Evolutionary conservation across 2,888 invertebrate species (phyloP).

Genomic region (Helleia helle): DNA sequence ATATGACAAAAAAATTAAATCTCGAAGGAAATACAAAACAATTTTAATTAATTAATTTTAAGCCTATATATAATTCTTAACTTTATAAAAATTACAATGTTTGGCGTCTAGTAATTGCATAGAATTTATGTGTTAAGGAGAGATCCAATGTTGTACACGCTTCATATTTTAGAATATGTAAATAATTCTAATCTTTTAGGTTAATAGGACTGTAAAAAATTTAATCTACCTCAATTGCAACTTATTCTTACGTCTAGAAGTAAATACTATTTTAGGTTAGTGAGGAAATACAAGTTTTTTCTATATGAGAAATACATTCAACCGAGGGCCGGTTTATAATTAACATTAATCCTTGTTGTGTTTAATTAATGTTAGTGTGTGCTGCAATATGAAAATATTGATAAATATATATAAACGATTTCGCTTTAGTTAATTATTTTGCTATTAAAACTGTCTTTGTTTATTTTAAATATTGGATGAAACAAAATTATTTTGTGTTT

Average conservation of each 20-base stretch:
- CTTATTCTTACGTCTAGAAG: slow-evolving; percentile 64
- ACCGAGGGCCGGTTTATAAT: slow-evolving; percentile 36
- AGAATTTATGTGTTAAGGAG: slow-evolving; percentile 32
- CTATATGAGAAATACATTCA: slow-evolving; percentile 46
- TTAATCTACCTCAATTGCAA: slow-evolving; percentile 72
- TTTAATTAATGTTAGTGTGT: slow-evolving; percentile 50
- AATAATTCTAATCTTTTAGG: slow-evolving; percentile 68
- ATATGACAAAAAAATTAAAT: slow-evolving; percentile 4
- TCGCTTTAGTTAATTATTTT: slow-evolving; percentile 33
- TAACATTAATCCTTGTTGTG: slow-evolving; percentile 32
- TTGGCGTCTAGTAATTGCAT: slow-evolving; percentile 27
- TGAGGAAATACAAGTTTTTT: slow-evolving; percentile 44
- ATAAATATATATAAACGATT: slow-evolving; percentile 49
- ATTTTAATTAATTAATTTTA: slow-evolving; percentile 1
- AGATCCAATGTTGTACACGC: slow-evolving; percentile 58
- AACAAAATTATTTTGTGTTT: not conserved
- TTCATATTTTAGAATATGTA: slow-evolving; percentile 58
- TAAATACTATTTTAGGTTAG: slow-evolving; percentile 66
- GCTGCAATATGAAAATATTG: slow-evolving; percentile 56
- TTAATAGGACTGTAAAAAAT: slow-evolving; percentile 73
- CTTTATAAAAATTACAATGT: slow-evolving; percentile 22
- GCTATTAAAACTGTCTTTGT: slow-evolving; percentile 10
- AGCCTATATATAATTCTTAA: slow-evolving; percentile 9
- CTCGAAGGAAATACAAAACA: slow-evolving; percentile 1
- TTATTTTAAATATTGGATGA: not conserved